Base-by-base conservation (phyloP, 2,113 vertebrate genomes). In the Cairina moschata region DNA sequence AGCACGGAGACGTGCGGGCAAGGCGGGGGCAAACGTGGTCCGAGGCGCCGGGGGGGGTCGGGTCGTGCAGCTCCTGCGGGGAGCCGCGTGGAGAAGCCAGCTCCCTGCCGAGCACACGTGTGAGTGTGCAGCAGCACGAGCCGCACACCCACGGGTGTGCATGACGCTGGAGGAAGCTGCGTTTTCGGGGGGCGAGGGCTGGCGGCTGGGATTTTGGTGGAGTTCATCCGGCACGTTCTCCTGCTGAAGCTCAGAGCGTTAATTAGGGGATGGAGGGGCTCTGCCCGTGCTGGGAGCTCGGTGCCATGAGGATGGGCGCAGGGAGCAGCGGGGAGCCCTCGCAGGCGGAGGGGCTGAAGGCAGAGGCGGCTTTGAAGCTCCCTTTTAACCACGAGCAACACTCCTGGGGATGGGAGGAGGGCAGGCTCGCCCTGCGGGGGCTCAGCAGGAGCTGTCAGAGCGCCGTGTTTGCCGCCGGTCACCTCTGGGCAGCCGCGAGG, bases 21-120 rank as follows among this genome's bases (percentile, higher is more conserved):
- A 3, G 38, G 18, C 22, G 22, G 36, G n/a, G 31, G 28, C 5
- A 63, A 62, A 8, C 3, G 10, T 8, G 90, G 40, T 16, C 6
- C 38, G 2, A 5, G n/a, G 32, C 1, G 0, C 50, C 0, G 3
- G 11, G 74, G 46, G 42, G 42, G 42, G 42, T 55, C 36, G 34
- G 23, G 11, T 25, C 0, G 32, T 21, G 83, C 48, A 1, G 0
- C 8, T 26, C 82, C 0, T 7, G 83, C 38, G 3, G 80, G 83
- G 8, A 36, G 63, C n/a, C 1, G 83, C 52, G 8, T 2, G 2
- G 54, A 60, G 2, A 5, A 0, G 4, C 17, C 17, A 12, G 2
- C 32, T 16, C 7, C 46, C 31, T 0, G 15, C 72, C 0, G 29
- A 5, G 50, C 0, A 44, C 29, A 16, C 0, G 12, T 0, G 72